Evolutionary conservation across 2,797 vertebrate genomes (phyloP).

Genomic region (Protosalanx chinensis): DNA sequence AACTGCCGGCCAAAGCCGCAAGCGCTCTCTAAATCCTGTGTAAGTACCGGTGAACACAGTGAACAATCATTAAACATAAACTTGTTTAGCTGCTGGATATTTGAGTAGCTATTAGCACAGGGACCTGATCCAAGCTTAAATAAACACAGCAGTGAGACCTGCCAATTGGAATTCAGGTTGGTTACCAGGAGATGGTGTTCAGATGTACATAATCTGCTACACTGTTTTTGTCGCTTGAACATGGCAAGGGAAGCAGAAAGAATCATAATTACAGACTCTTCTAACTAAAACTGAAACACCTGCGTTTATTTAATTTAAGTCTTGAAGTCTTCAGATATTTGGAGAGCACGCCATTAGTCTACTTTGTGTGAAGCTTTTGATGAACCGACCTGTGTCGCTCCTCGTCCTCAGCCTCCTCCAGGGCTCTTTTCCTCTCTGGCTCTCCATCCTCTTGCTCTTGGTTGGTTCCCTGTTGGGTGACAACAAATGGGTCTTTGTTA

Average conservation of each 20-base stretch:
- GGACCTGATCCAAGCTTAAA: slow-evolving; percentile 38
- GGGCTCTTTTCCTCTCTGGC: slow-evolving; percentile 72
- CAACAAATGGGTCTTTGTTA: background rate
- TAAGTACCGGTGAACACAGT: slow-evolving; percentile 46
- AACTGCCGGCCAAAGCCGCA: background rate
- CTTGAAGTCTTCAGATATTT: background rate
- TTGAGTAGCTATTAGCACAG: slow-evolving; percentile 55
- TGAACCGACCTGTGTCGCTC: slow-evolving; percentile 76
- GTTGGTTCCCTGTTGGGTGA: slow-evolving; percentile 68
- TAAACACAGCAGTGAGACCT: slow-evolving; percentile 48
- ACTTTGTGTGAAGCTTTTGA: background rate
- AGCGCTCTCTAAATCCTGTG: slow-evolving; percentile 17
- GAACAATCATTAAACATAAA: slow-evolving; percentile 70
- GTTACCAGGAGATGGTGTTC: slow-evolving; percentile 28
- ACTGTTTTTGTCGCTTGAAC: background rate
- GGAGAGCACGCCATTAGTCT: background rate
- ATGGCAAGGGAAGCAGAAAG: background rate
- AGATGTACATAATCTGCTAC: slow-evolving; percentile 37
- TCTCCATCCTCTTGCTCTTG: slow-evolving; percentile 64
- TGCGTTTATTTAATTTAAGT: background rate
- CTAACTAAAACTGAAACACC: too few species aligned
- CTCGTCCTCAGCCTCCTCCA: slow-evolving; percentile 64
- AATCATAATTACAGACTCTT: too few species aligned
- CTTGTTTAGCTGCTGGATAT: slow-evolving; percentile 62
- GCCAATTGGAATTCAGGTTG: slow-evolving; percentile 11